phyloP scores from a whole-genome alignment of 2,888 invertebrate species.

The Apamea sordens region DNA sequence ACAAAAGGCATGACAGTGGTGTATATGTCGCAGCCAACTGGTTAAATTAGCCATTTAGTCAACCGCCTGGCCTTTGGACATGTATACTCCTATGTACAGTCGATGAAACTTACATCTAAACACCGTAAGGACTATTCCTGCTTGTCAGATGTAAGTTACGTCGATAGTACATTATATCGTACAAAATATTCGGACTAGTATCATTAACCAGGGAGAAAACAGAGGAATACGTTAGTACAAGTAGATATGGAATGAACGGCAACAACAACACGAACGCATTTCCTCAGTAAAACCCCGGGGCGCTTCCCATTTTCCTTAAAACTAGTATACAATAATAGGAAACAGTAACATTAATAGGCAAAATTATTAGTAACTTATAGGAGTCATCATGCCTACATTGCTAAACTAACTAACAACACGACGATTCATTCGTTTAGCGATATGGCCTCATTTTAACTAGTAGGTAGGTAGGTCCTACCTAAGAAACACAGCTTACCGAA shows the following conservation, averaged over 20 bases:
- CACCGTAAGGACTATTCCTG: too few relatives aligned
- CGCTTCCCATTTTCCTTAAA: neutral
- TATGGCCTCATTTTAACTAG: neutral
- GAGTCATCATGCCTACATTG: slow-evolving; percentile 1
- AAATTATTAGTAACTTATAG: neutral
- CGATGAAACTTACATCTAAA: too few relatives aligned
- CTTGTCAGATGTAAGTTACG: too few relatives aligned
- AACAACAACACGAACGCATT: neutral
- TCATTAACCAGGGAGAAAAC: neutral
- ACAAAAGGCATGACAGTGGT: too few relatives aligned
- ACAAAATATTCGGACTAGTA: neutral
- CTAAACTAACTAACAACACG: neutral
- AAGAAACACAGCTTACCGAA: neutral
- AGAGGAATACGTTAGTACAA: neutral
- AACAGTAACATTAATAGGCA: neutral
- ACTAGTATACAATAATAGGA: neutral
- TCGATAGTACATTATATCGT: neutral
- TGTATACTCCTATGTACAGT: too few relatives aligned
- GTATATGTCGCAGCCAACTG: too few relatives aligned
- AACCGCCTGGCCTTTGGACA: too few relatives aligned
- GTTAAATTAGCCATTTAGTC: too few relatives aligned
- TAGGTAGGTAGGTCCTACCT: too few relatives aligned
- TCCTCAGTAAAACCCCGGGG: neutral
- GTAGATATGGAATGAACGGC: neutral
- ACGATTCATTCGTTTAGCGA: slow-evolving; percentile 10